Conservation (phyloP, 2,797 vertebrate species). For the Astyanax mexicanus region DNA sequence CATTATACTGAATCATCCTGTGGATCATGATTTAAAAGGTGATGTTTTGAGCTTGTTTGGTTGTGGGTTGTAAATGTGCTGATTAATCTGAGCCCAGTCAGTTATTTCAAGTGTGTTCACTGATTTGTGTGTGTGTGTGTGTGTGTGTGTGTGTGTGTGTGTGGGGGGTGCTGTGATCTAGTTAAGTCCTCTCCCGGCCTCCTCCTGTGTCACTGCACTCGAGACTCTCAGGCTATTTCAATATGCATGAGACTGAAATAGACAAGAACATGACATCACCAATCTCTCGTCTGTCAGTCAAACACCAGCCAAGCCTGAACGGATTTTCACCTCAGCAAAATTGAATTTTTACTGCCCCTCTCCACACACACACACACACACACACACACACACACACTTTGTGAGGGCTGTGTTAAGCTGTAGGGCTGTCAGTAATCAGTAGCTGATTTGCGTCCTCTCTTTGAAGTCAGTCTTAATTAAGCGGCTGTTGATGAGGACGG, state of each 20-base stretch:
- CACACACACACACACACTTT: too few species aligned
- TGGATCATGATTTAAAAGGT: not conserved
- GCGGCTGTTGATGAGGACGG: not conserved
- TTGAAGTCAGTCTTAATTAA: constrained; percentile 17
- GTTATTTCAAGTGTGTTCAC: not conserved
- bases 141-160: not conserved
- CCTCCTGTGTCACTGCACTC: not conserved
- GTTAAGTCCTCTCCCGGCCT: not conserved
- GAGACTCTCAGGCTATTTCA: not conserved
- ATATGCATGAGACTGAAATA: not conserved
- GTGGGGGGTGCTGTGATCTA: constrained; percentile 7
- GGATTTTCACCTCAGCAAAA: not conserved
- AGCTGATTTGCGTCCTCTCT: not conserved
- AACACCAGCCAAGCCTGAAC: not conserved
- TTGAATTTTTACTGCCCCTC: not conserved
- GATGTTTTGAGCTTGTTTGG: not conserved
- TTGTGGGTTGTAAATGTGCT: not conserved
- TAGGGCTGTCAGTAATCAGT: not conserved
- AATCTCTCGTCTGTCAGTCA: not conserved
- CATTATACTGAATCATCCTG: not conserved
- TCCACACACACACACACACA: too few species aligned
- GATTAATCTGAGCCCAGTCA: too few species aligned
- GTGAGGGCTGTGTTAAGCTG: not conserved
- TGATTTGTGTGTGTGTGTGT: not conserved
- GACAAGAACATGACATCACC: not conserved